These are phyloP conservation scores for Caenorhabditis japonica DNA, from an alignment of 2,888 invertebrate genomes.

Conservation along the genomic window DNA sequence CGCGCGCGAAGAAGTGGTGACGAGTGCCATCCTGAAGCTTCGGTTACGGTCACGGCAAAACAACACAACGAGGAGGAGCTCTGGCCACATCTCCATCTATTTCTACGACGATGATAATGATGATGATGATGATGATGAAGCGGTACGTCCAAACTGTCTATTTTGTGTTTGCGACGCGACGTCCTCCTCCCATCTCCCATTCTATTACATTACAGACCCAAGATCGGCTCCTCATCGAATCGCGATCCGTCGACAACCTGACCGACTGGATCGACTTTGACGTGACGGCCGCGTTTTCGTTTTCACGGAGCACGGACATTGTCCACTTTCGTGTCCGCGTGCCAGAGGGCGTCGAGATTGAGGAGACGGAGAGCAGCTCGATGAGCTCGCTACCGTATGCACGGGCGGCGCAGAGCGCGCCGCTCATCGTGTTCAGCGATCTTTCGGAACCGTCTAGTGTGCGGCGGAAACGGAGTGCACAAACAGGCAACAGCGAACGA, in stretches of 20 bases:
- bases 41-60: background rate
- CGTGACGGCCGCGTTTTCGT: conserved; percentile 52
- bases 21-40: conserved; percentile 43
- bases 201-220: conserved; percentile 32
- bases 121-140: too few relatives aligned
- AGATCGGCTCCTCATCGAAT: conserved; percentile 32
- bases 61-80: conserved; percentile 29
- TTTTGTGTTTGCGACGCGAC: background rate
- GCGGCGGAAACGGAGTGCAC: conserved; percentile 55
- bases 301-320: conserved; percentile 10
- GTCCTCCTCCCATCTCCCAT: too few relatives aligned
- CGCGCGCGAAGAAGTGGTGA: conserved; percentile 47
- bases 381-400: conserved; percentile 45
- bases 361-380: conserved; percentile 41
- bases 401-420: conserved; percentile 49
- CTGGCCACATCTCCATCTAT: conserved; percentile 27
- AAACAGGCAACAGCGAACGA: conserved; percentile 55
- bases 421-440: conserved; percentile 60
- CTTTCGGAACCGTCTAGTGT: conserved; percentile 52
- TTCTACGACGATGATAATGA: conserved; percentile 25
- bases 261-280: conserved; percentile 63
- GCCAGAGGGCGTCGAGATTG: conserved; percentile 40
- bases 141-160: too few relatives aligned
- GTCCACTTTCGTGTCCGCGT: conserved; percentile 33
- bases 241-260: conserved; percentile 41